These are phyloP conservation scores for Venturia canescens DNA, from an alignment of 1,140 invertebrate genomes.

Conservation along the genomic window DNA sequence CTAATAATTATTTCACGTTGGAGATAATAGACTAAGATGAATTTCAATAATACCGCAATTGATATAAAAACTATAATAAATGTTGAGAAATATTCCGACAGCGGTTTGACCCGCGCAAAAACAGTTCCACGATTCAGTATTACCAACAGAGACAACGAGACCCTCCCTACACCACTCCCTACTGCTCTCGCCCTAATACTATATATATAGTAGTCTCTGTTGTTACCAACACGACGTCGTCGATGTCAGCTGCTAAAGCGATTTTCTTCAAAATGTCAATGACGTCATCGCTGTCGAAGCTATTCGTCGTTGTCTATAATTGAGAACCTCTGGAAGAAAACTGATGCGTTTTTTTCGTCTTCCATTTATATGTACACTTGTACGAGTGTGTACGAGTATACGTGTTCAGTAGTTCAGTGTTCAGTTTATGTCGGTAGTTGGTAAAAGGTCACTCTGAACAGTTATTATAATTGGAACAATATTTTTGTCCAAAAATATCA, in stretches of 20 bases:
- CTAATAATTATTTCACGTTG: not conserved
- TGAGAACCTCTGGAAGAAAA: not conserved
- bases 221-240: too few species aligned
- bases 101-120: not conserved
- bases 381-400: not conserved
- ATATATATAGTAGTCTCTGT: too few species aligned
- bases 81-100: not conserved
- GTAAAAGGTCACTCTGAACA: not conserved
- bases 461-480: not conserved
- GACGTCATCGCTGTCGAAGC: conserved; percentile 1
- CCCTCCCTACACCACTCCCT: too few species aligned
- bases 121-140: too few species aligned
- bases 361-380: too few species aligned
- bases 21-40: not conserved
- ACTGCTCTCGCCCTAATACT: too few species aligned
- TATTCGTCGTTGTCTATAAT: too few species aligned
- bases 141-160: too few species aligned
- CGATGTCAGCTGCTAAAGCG: not conserved
- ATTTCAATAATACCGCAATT: not conserved
- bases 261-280: not conserved
- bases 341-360: not conserved
- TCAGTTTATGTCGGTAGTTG: not conserved
- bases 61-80: not conserved
- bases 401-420: not conserved
- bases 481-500: too few species aligned